Evolutionary conservation across 2,888 invertebrate species (phyloP), one percentile per base, ranked within the genome.

Genomic region (Drosophila robusta): DNA sequence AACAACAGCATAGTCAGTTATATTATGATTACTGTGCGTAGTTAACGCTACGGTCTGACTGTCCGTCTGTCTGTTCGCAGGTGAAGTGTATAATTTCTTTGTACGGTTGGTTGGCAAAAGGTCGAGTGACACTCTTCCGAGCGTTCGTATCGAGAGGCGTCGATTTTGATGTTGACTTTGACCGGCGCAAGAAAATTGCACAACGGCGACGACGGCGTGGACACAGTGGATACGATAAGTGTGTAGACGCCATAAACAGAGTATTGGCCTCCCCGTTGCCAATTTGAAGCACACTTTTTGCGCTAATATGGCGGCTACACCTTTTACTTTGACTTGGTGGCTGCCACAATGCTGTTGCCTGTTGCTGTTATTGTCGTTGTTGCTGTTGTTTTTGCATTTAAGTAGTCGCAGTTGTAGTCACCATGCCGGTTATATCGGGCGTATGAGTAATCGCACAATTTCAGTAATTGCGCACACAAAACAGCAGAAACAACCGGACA

Each of bases 351-450:
- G 46, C 39, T 41, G 52, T 44, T 70, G 56, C 42, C 39, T 41
- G 52, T 44, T 70, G 56, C 42, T 70, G 71, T 44, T 41, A 41
- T 22, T 50, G 52, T 44, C 62, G 56, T 46, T 70, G 71, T 39
- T 44, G 44, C 24, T 50, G 68, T 46, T 58, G 54, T 60, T 55
- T 61, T 62, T 72, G 61, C 49, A 67, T 51, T 82, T 82, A 83
- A 67, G 76, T 45, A 75, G 63, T 51, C 46, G 16, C 22, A 39
- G 65, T 54, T 39, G 32, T 49, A 74, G 81, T 60, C 65, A 72
- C 65, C 71, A 75, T 85, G 82, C 88, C 88, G 88, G 88, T 87
- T 85, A 86, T 87, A 83, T 81, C 88, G 86, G 83, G 87, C 88
- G 83, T 88, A 84, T 84, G 83, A 84, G 83, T 84, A 84, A 84